Conservation (phyloP, 2,113 vertebrate species). For the Archocentrus centrarchus region DNA sequence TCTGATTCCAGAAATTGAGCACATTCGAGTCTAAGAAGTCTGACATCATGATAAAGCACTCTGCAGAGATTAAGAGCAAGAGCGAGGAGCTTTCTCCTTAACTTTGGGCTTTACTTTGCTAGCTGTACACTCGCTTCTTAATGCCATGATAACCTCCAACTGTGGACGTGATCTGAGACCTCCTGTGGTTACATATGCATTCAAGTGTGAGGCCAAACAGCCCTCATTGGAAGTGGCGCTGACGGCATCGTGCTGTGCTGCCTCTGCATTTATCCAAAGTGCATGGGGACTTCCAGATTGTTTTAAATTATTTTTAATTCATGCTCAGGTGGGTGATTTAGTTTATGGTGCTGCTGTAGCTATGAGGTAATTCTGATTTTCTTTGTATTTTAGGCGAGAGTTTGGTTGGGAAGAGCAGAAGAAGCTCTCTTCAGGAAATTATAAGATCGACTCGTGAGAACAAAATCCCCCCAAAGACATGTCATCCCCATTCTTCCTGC, state of each 20-base stretch:
- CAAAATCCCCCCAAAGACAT: conserved; percentile 17
- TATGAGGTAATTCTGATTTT: not conserved
- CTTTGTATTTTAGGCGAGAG: not conserved
- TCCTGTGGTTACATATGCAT: conserved; percentile 42
- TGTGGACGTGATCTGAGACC: conserved; percentile 52
- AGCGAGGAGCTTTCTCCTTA: not conserved
- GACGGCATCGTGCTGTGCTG: conserved; percentile 50
- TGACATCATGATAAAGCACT: conserved; percentile 16
- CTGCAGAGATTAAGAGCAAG: not conserved
- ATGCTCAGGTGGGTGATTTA: not conserved
- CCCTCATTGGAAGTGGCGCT: conserved; percentile 39
- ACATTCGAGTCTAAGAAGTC: not conserved
- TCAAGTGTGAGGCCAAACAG: conserved; percentile 53
- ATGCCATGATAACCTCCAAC: conserved; percentile 58
- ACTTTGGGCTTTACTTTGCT: not conserved
- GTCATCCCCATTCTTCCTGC: conserved; percentile 23
- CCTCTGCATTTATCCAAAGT: conserved; percentile 11
- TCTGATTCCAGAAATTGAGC: not conserved
- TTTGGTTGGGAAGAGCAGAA: conserved; percentile 1
- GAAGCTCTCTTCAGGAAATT: conserved; percentile 24
- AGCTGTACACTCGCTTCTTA: conserved; percentile 15
- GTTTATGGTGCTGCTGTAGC: not conserved
- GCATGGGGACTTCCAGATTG: not conserved
- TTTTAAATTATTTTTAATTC: conserved; percentile 9
- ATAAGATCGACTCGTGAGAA: conserved; percentile 34